Evolutionary conservation across 2,113 vertebrate species (phyloP).

Genomic region (Salvator merianae): DNA sequence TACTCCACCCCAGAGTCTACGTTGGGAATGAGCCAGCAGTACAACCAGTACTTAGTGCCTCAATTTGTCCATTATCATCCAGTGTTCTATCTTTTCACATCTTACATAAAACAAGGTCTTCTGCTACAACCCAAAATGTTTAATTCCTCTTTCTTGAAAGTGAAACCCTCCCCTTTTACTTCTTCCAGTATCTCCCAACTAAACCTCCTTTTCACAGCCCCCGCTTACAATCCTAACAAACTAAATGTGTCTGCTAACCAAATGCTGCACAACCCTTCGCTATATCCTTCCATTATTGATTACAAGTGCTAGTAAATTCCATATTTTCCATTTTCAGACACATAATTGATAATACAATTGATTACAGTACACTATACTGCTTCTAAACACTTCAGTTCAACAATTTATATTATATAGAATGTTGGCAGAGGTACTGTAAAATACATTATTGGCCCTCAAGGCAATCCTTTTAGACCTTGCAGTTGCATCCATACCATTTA

Average conservation of each 20-base stretch:
- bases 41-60: neutral
- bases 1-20: neutral
- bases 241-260: neutral
- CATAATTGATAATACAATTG: neutral
- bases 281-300: neutral
- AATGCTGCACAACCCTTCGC: neutral
- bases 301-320: neutral
- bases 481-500: too few relatives aligned
- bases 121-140: neutral
- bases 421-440: too few relatives aligned
- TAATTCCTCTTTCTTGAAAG: neutral
- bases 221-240: neutral
- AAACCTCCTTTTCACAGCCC: too few relatives aligned
- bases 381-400: too few relatives aligned
- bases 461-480: too few relatives aligned
- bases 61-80: neutral
- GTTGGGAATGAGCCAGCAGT: neutral
- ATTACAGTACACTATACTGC: too few relatives aligned
- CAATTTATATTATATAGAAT: too few relatives aligned
- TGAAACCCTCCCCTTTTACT: neutral
- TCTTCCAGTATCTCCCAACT: neutral
- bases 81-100: too few relatives aligned
- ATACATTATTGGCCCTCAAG: too few relatives aligned
- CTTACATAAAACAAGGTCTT: too few relatives aligned
- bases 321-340: neutral